Percentiles rank a stretch among this genome's conserved stretches.
Evolutionary conservation across 1,140 invertebrate species (phyloP).

Genomic region (Atta cephalotes): DNA sequence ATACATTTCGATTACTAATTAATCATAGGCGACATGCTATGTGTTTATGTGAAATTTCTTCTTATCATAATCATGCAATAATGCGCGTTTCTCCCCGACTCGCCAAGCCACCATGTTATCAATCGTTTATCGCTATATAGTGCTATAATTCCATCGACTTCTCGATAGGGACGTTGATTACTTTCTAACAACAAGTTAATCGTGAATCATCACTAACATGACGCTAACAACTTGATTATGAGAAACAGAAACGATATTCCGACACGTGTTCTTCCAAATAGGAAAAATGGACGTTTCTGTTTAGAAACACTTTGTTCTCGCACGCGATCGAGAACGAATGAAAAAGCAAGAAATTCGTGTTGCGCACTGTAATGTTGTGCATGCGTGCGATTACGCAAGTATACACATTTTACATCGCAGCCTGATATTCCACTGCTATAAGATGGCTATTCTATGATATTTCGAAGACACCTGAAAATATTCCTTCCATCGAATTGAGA

Average conservation of each 20-base stretch:
- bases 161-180: constrained; percentile 8
- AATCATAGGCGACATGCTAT: neutral
- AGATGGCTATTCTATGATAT: constrained; percentile 40
- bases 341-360: constrained; percentile 34
- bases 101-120: neutral
- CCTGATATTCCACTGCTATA: neutral
- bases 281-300: neutral
- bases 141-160: neutral
- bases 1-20: neutral
- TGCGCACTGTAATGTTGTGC: neutral
- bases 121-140: constrained; percentile 23
- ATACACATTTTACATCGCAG: constrained; percentile 58
- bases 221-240: neutral
- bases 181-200: constrained; percentile 26
- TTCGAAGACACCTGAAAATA: neutral
- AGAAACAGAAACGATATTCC: neutral
- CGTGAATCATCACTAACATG: neutral
- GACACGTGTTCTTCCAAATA: neutral
- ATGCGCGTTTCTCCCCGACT: neutral
- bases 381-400: constrained; percentile 54
- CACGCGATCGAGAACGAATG: constrained; percentile 37
- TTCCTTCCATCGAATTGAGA: neutral
- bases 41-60: neutral
- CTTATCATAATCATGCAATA: constrained; percentile 7
- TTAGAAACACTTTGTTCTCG: constrained; percentile 11